Evolutionary conservation across 1,140 invertebrate genomes (phyloP).

Genomic region (Schmidtea mediterranea): DNA sequence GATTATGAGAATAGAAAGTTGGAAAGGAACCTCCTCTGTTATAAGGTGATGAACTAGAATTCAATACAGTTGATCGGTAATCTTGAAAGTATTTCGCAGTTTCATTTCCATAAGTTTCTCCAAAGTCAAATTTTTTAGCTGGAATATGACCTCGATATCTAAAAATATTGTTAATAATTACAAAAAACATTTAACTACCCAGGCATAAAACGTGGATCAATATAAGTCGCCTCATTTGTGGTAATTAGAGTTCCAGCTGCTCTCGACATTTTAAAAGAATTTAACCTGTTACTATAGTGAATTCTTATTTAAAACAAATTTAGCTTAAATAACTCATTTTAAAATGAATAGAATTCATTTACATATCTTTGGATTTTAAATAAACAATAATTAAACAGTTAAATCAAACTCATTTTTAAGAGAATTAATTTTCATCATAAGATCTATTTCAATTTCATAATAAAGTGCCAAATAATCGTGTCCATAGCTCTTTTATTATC

Average conservation of each 20-base stretch:
- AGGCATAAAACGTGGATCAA: conserved; percentile 25
- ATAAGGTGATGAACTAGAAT: conserved; percentile 19
- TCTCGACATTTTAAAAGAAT: not conserved
- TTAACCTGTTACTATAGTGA: not conserved
- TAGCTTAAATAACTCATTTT: no score
- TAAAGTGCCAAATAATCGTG: no score
- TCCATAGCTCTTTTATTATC: no score
- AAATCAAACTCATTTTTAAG: no score
- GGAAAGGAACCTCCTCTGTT: not conserved
- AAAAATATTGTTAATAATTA: not conserved
- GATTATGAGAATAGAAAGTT: conserved; percentile 1
- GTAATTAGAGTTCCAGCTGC: conserved; percentile 10
- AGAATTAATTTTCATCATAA: no score
- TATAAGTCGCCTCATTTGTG: conserved; percentile 26
- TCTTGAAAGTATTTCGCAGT: conserved; percentile 28
- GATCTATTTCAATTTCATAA: no score
- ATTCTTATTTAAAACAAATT: not conserved
- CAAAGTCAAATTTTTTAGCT: conserved; percentile 26
- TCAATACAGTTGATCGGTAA: conserved; percentile 19
- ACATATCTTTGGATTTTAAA: no score
- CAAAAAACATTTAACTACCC: conserved; percentile 16
- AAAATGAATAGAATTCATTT: no score
- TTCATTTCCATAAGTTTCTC: conserved; percentile 26
- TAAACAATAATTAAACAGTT: no score
- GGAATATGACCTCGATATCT: conserved; percentile 27